Percentiles rank a stretch among this genome's conserved stretches.
Conservation (phyloP, 2,888 invertebrate species). For the Dolomedes plantarius region DNA sequence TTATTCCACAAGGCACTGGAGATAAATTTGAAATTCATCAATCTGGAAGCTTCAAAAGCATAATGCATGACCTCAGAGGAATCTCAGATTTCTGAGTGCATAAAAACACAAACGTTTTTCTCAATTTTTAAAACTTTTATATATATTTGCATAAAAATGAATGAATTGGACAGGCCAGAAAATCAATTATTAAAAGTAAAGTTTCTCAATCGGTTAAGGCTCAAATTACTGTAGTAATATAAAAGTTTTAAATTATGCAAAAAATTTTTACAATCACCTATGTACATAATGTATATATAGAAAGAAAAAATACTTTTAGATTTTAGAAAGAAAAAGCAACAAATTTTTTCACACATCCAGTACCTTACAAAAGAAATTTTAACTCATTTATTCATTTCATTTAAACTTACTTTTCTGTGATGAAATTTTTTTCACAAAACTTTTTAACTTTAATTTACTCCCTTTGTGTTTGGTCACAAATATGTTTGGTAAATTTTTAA, state of each 20-base stretch:
- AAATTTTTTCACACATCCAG: no score
- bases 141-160: not conserved
- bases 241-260: not conserved
- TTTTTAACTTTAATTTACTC: no score
- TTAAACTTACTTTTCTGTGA: no score
- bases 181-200: no score
- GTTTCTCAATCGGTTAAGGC: no score
- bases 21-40: conserved; percentile 59
- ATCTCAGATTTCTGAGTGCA: conserved; percentile 42
- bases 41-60: conserved; percentile 64
- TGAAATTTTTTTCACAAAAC: no score
- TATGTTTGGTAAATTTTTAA: no score
- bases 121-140: not conserved
- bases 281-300: not conserved
- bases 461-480: no score
- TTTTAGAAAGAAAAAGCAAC: no score
- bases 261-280: not conserved
- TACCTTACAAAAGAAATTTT: no score
- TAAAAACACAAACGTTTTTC: not conserved
- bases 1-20: conserved; percentile 23
- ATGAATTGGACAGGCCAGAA: not conserved
- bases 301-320: not conserved
- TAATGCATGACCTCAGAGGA: conserved; percentile 60
- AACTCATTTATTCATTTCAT: no score
- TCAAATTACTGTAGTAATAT: no score